Evolutionary conservation across 2,113 vertebrate species (phyloP), one percentile per base, ranked within the genome.

Genomic region (Hemicordylus capensis): DNA sequence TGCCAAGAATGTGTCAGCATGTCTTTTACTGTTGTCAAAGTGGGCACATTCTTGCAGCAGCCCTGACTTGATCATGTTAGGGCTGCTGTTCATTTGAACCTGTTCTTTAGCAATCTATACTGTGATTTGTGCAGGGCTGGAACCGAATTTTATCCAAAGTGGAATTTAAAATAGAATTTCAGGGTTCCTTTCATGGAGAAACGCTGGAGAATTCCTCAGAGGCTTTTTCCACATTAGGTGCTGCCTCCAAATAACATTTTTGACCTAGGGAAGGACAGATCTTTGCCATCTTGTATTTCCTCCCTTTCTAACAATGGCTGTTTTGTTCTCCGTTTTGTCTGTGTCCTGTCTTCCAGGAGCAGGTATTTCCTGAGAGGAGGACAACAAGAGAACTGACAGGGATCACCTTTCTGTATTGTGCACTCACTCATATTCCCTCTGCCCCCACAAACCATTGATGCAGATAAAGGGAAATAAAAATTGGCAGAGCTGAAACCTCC

Each of bases 331-430:
- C 85, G 34, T 1, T 6, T 1, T 78, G 82, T 90, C 74, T 85
- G 88, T 75, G 81, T 90, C 82, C 73, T 84, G 84, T 81, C 75
- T 92, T 88, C 87, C 74, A 70, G 87, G 77, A 87, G 76, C 88
- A 94, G 70, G 78, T 92, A 90, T 95, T 95, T 95, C 80, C 83
- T 94, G 42, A 51, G 92, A 91, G 93, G 93, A 92, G 59, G 28
- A n/a, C 64, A n/a, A 44, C 77, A 87, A 67, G 73, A 80, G 51
- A 87, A 84, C 84, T 83, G 64, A 88, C 75, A 6, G 2, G 83
- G 76, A 76, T 90, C 73, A 86, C 72, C 54, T 95, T 92, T 67
- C 88, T 76, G 22, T 10, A 3, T 17, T 85, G 87, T 46, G n/a
- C 2, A 1, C 86, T 1, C 28, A 82, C 8, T 42, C 39, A 91